Percentiles rank a stretch among this genome's conserved stretches.
Evolutionary conservation across 2,113 vertebrate genomes (phyloP).

Genomic region (Megaleporinus macrocephalus): DNA sequence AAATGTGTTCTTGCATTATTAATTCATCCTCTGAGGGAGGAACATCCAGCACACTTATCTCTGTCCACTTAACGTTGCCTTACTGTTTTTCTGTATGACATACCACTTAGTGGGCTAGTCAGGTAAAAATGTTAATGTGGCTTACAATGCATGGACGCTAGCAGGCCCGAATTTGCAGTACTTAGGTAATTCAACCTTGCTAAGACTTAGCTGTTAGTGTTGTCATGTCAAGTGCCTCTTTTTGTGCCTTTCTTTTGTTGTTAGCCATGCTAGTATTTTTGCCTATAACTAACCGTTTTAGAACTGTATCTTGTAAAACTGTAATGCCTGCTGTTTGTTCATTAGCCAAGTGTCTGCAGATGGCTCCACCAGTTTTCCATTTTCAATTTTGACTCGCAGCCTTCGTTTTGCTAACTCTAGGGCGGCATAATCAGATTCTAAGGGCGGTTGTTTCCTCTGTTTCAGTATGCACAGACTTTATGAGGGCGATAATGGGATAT

Average conservation of each 20-base stretch:
- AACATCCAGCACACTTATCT: slow-evolving; percentile 30
- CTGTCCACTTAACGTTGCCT: slow-evolving; percentile 11
- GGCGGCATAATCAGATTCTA: slow-evolving; percentile 12
- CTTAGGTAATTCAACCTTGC: neutral
- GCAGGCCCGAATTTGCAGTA: neutral
- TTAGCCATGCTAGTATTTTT: slow-evolving; percentile 20
- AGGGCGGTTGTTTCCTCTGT: slow-evolving; percentile 13
- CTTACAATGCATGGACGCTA: neutral
- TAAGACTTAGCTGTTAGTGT: neutral
- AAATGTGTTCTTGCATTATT: slow-evolving; percentile 50
- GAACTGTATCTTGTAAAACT: neutral
- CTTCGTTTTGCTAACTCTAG: neutral
- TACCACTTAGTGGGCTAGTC: slow-evolving; percentile 11
- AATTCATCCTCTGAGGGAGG: slow-evolving; percentile 31
- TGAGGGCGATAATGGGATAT: slow-evolving; percentile 1
- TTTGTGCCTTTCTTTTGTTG: neutral
- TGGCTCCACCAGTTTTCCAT: neutral
- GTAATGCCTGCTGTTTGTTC: slow-evolving; percentile 6
- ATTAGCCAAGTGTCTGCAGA: slow-evolving; percentile 26
- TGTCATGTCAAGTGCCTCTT: neutral
- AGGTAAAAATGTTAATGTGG: slow-evolving; percentile 12
- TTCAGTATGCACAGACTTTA: neutral
- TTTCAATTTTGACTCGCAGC: neutral
- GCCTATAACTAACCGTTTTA: neutral
- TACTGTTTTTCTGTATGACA: slow-evolving; percentile 17